Evolutionary conservation across 2,888 invertebrate genomes (phyloP), one percentile per base, ranked within the genome.

Genomic region (Clepsis dumicolana): DNA sequence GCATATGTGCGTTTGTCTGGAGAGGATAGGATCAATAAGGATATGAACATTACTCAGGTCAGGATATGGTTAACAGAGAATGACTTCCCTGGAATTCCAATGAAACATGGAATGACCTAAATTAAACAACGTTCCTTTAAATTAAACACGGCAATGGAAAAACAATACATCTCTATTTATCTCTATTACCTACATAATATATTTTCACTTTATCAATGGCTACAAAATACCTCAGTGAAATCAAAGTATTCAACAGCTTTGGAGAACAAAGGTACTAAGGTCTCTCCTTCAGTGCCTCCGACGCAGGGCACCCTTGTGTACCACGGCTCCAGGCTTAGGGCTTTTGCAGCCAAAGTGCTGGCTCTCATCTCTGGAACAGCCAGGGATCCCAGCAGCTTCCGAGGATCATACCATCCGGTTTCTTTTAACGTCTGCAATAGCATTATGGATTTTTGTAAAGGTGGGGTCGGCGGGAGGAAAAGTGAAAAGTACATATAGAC

Each of bases 361-460:
- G 93, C 91, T 4, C 93, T 83, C 93, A 92, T 91, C 75, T 93
- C 93, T 0, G 86, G 90, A 7, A 91, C 90, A 0, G 93, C 92
- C 41, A 93, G 57, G 1, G 93, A 93, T 0, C 93, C 93, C 27
- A 93, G 71, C 32, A 93, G 68, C 72, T 84, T 92, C 7, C 83
- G 81, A 1, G 89, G 88, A 70, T 93, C 84, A 72, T 92, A 91
- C 90, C 90, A 92, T 50, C 91, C 91, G 1, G 88, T 88, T 72
- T 91, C 90, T 75, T 88, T 90, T 70, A 93, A 73, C 1, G 90
- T 90, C 93, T 92, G 85, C 7, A 44, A 67, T 48, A 44, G 16
- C 12, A 41, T 16, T 41, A 44, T 4, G 18, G 18, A 7, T 18
- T 16, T 18, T 18, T 1, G 7, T 8, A 8, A 44, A 16, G 41